phyloP scores from a whole-genome alignment of 64 coral and sea anemone genomes.

The Montipora efflorescens region DNA sequence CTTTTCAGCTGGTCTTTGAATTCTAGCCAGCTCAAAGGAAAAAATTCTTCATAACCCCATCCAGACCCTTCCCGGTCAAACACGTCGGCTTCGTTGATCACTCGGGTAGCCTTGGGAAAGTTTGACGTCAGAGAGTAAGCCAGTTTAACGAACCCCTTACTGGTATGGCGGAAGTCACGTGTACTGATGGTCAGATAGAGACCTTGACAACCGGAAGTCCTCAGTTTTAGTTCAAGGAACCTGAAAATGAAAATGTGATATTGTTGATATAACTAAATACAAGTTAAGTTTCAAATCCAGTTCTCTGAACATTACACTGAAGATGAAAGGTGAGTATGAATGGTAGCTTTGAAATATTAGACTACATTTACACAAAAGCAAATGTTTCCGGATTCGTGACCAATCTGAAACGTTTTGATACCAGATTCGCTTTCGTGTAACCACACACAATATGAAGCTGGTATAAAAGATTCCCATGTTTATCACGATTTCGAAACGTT shows the following conservation, averaged over 20 bases:
- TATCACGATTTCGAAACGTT: too few relatives aligned
- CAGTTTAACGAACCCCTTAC: slow-evolving; percentile 87
- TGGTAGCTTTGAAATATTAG: too few relatives aligned
- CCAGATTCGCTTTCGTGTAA: too few relatives aligned
- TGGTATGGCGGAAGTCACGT: slow-evolving; percentile 69
- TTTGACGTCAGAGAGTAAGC: slow-evolving; percentile 91
- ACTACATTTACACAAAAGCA: too few relatives aligned
- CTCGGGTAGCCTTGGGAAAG: slow-evolving; percentile 88
- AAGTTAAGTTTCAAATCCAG: too few relatives aligned
- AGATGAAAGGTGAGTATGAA: too few relatives aligned
- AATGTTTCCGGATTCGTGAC: too few relatives aligned
- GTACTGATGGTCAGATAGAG: slow-evolving; percentile 89
- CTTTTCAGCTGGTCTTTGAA: slow-evolving; percentile 85
- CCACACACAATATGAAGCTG: too few relatives aligned
- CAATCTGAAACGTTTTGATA: too few relatives aligned
- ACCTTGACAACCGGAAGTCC: slow-evolving; percentile 80
- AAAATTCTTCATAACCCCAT: slow-evolving; percentile 95
- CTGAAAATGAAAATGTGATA: neutral
- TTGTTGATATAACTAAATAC: too few relatives aligned
- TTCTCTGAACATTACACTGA: too few relatives aligned
- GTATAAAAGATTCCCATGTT: too few relatives aligned
- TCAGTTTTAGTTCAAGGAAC: slow-evolving; percentile 83
- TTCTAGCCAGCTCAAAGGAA: slow-evolving; percentile 78
- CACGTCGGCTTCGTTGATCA: slow-evolving; percentile 83
- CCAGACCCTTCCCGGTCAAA: slow-evolving; percentile 93